phyloP scores from a whole-genome alignment of 2,113 vertebrate species.

The Isichthys henryi region DNA sequence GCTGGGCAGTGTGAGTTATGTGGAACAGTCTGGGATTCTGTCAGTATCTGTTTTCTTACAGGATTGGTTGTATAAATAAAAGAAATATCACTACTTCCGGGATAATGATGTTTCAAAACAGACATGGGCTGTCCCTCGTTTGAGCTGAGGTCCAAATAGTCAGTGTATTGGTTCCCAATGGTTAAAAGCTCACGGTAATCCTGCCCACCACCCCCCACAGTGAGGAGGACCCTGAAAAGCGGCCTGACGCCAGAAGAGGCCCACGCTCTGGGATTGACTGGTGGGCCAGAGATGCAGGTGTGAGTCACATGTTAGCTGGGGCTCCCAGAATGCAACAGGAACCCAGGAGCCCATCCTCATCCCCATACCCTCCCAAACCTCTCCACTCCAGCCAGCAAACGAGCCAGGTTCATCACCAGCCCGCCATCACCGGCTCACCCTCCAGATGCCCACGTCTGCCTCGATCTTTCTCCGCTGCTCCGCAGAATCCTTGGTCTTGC shows the following conservation, averaged over 20 bases:
- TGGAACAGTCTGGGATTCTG: background rate
- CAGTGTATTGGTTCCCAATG: background rate
- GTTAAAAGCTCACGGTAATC: background rate
- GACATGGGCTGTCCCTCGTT: background rate
- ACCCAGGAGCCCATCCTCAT: constrained; percentile 28
- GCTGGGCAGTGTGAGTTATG: background rate
- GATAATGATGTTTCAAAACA: background rate
- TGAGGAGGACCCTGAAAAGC: constrained; percentile 88
- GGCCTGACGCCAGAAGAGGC: constrained; percentile 91
- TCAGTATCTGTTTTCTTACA: background rate
- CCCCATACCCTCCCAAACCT: background rate
- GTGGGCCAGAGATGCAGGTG: constrained; percentile 86
- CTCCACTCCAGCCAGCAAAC: constrained; percentile 3
- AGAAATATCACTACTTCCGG: background rate
- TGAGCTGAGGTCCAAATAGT: background rate
- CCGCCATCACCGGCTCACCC: background rate
- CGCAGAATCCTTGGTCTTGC: background rate
- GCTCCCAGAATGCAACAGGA: constrained; percentile 29
- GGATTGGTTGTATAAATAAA: background rate
- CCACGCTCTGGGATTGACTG: constrained; percentile 79
- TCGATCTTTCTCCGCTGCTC: background rate
- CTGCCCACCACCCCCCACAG: constrained; percentile 45
- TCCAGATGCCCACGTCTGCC: background rate
- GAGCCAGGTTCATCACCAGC: background rate
- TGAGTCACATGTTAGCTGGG: constrained; percentile 48